Base-by-base conservation (phyloP, 2,888 invertebrate genomes). In the Aethes cnicana region DNA sequence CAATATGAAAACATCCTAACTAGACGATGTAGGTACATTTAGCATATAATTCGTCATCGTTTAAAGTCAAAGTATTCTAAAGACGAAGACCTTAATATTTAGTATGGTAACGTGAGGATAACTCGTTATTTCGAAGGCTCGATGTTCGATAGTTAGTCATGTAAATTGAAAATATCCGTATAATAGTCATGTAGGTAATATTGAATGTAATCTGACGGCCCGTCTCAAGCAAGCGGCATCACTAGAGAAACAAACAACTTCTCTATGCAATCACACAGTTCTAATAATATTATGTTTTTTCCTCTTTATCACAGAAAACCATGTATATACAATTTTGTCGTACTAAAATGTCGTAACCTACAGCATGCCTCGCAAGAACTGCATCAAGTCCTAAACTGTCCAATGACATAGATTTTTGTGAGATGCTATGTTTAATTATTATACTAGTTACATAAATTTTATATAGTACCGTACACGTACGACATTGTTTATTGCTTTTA, bases 311-410 rank as follows among this genome's bases (percentile, higher is more conserved):
- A 90, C 90, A 90, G 90, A 90, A 90, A 90, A 90, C 88, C 78
- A 90, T 90, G 86, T 90, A 90, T 90, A 85, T 90, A 90, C 90
- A 90, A 88, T 85, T 90, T 89, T 84, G 85, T 85, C 88, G 75
- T 78, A 83, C 83, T 81, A 81, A 77, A 77, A 79, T 85, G 81
- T 77, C 76, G 81, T 79, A 85, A 68, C 76, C 77, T 80, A 81
- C 74, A 75, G 75, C 77, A 81, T 83, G 83, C 75, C 71, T 81
- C 77, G 81, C 74, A 80, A 81, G 78, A 73, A 81, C 81, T 77
- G 70, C 72, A 62, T 67, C 66, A 17, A 20, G 14, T 39, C 21
- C 25, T 11, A 68, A 78, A 70, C 65, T 65, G 58, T 55, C 66
- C 69, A 68, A 63, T 64, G 62, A 62, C 57, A 55, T 62, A 69